Conservation (phyloP, 2,797 vertebrate genomes). For the Microcaecilia unicolor region DNA sequence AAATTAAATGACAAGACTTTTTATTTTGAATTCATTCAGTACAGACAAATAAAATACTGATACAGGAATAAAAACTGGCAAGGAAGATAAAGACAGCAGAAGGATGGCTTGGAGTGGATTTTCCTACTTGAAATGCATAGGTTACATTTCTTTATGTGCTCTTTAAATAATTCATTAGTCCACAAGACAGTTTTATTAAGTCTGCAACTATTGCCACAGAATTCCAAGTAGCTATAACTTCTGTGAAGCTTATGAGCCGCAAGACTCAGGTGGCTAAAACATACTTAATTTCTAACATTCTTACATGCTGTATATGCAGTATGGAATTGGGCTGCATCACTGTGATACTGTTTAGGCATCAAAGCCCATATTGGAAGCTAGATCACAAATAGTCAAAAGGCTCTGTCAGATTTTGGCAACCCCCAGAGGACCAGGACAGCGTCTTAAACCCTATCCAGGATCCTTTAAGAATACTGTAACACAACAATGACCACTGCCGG, state of each 20-base stretch:
- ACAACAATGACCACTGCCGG: too few species aligned
- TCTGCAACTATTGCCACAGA: conserved; percentile 29
- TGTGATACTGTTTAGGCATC: background rate
- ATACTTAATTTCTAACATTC: conserved; percentile 23
- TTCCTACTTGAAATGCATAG: conserved; percentile 51
- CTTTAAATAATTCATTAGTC: conserved; percentile 60
- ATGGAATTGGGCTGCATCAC: conserved; percentile 8
- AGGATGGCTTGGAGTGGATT: conserved; percentile 46
- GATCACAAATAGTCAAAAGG: conserved; percentile 4
- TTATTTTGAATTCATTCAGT: conserved; percentile 28
- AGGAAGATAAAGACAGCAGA: conserved; percentile 44
- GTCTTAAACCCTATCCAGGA: too few species aligned
- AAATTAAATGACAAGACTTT: conserved; percentile 35
- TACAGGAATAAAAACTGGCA: conserved; percentile 34
- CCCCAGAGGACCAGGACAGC: background rate
- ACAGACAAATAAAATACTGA: conserved; percentile 43
- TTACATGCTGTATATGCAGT: conserved; percentile 1
- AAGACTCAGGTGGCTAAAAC: conserved; percentile 32
- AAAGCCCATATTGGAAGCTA: background rate
- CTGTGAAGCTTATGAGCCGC: conserved; percentile 24
- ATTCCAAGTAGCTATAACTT: conserved; percentile 42
- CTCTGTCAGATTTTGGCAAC: background rate
- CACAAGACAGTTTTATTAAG: conserved; percentile 53
- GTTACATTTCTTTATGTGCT: conserved; percentile 51
- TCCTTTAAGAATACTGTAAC: too few species aligned